phyloP scores from a whole-genome alignment of 2,113 vertebrate genomes.

The Aldabrachelys gigantea region DNA sequence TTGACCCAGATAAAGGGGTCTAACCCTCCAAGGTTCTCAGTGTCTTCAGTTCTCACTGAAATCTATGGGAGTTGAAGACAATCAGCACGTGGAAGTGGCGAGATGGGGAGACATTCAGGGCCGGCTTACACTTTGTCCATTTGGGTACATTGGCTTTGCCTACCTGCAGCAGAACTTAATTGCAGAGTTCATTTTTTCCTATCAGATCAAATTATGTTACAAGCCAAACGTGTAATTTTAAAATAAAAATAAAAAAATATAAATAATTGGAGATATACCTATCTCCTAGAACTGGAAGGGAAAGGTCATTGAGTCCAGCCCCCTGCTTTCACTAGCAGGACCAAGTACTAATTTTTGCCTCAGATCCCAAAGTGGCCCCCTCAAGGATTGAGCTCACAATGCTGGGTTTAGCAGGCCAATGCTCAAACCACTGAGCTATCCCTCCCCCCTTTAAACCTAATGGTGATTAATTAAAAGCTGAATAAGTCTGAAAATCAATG shows the following conservation, averaged over 20 bases:
- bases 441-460: neutral
- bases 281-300: no score
- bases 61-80: fast-evolving
- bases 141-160: neutral
- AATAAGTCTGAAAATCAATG: neutral
- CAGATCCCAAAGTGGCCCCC: no score
- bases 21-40: neutral
- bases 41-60: neutral
- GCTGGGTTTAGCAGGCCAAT: no score
- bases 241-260: no score
- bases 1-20: neutral
- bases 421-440: no score
- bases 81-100: neutral
- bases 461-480: neutral
- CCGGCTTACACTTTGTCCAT: neutral
- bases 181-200: neutral
- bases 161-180: neutral
- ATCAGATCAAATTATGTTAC: neutral
- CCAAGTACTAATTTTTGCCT: no score
- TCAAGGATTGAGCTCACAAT: no score
- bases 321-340: no score
- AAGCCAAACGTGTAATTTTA: neutral
- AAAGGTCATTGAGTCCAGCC: no score
- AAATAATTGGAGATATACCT: no score
- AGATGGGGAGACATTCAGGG: fast-evolving